These are phyloP conservation scores for Dermochelys coriacea DNA, from an alignment of 2,797 vertebrate species.

Conservation along the genomic window DNA sequence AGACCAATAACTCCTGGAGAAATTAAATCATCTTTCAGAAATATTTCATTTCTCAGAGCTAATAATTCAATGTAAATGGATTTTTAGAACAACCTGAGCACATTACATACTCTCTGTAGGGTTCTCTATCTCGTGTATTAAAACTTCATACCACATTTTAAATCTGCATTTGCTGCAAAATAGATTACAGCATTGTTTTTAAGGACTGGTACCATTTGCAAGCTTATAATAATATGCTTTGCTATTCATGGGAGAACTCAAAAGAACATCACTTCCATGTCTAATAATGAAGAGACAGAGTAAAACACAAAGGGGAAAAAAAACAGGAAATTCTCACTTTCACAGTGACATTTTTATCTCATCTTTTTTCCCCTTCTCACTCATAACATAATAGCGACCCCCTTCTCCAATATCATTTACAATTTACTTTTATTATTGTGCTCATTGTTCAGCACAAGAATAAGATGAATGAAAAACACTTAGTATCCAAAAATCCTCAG, in stretches of 20 bases:
- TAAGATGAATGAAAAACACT: slow-evolving; percentile 17
- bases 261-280: slow-evolving; percentile 15
- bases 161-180: slow-evolving; percentile 59
- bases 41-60: slow-evolving; percentile 76
- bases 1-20: slow-evolving; percentile 71
- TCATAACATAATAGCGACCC: neutral
- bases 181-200: slow-evolving; percentile 50
- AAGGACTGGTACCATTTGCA: slow-evolving; percentile 17
- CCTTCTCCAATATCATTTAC: slow-evolving; percentile 10
- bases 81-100: slow-evolving; percentile 69
- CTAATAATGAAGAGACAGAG: neutral
- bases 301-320: neutral
- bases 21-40: slow-evolving; percentile 82
- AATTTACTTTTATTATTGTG: neutral
- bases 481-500: neutral
- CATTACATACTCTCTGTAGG: slow-evolving; percentile 63
- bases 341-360: slow-evolving; percentile 48
- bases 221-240: slow-evolving; percentile 24
- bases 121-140: slow-evolving; percentile 47
- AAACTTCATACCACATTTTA: slow-evolving; percentile 53
- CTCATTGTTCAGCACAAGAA: neutral
- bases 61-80: slow-evolving; percentile 80
- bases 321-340: slow-evolving; percentile 29
- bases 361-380: neutral
- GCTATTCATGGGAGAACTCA: slow-evolving; percentile 12